A percentile compares a stretch with the other conserved stretches of the same genome.
Conservation (phyloP, 64 coral and sea anemone genomes). For the Orbicella faveolata region DNA sequence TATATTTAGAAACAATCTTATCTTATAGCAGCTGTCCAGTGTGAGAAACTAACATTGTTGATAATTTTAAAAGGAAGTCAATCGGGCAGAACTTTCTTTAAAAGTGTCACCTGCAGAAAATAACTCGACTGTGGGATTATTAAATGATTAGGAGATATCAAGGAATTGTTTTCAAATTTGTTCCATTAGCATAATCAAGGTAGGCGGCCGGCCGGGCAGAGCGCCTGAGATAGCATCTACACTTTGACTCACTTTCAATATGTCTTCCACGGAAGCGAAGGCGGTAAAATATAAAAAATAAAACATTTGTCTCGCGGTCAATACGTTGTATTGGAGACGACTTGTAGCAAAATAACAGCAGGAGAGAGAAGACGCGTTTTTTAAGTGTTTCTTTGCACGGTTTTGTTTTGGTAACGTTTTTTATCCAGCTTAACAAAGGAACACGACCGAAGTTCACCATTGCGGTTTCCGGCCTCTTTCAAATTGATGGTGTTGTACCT, state of each 20-base stretch:
- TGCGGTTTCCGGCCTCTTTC: constrained; percentile 39
- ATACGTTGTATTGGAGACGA: neutral
- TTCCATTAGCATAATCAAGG: constrained; percentile 16
- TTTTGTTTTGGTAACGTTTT: constrained; percentile 21
- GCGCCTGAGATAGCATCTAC: neutral
- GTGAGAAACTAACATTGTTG: neutral
- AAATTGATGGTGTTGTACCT: neutral
- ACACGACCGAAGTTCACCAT: neutral
- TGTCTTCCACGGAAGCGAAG: neutral
- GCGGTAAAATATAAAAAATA: neutral
- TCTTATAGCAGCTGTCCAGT: neutral
- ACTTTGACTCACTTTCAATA: neutral
- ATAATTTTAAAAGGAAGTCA: constrained; percentile 14
- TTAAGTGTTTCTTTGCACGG: constrained; percentile 14
- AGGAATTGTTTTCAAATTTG: constrained; percentile 25
- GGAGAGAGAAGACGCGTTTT: neutral
- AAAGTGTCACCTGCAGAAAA: constrained; percentile 11
- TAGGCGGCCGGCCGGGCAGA: neutral
- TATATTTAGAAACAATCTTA: neutral
- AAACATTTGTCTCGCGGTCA: neutral
- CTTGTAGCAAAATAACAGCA: neutral
- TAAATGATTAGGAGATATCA: constrained; percentile 29
- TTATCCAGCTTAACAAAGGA: constrained; percentile 6
- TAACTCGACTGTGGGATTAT: neutral
- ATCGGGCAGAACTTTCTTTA: neutral